Base-by-base conservation (phyloP, 2,797 vertebrate species). In the Enteromius thamalakanensis region DNA sequence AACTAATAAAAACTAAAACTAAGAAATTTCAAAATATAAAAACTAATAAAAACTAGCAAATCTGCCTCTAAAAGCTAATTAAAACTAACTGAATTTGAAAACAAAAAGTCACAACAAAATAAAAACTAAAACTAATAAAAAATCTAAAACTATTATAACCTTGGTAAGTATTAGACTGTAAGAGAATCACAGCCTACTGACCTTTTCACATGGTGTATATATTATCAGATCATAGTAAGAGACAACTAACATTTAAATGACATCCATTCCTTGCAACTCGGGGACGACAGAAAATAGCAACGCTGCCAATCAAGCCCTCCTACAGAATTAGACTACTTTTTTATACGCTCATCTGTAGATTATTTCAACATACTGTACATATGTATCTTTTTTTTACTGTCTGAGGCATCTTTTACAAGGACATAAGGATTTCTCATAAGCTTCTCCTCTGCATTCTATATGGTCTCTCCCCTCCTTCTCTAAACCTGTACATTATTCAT, bases 161-260 rank as follows among this genome's bases (percentile, higher is more conserved):
- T 34, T 34, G 67, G n/a, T 21, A 12, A 58, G 67, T 67, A 51
- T 47, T 9, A 26, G 19, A n/a, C 11, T 21, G 12, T 49, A 47
- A 81, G 60, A 86, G 90, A 87, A 86, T 81, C 77, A 85, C 76
- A 85, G 82, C 78, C 67, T 1, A 12, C 82, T 88, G 85, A 90
- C 89, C 87, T 92, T 93, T 89, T 71, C 80, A 82, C 71, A 89
- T 87, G 86, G 89, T 87, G 85, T 83, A 65, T 80, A 77, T 87
- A 69, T 85, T 87, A 81, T 86, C 87, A 84, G 81, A 79, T 84
- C 88, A 68, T 84, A 87, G 76, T 87, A 88, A 84, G 79, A 80
- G 78, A 9, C 34, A 83, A 58, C 62, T 74, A 72, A 71, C 69
- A 78, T 91, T 76, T 75, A 70, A 89, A 86, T 80, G 26, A 86